Conservation (phyloP, 2,888 invertebrate species). For the Ametastegia equiseti region DNA sequence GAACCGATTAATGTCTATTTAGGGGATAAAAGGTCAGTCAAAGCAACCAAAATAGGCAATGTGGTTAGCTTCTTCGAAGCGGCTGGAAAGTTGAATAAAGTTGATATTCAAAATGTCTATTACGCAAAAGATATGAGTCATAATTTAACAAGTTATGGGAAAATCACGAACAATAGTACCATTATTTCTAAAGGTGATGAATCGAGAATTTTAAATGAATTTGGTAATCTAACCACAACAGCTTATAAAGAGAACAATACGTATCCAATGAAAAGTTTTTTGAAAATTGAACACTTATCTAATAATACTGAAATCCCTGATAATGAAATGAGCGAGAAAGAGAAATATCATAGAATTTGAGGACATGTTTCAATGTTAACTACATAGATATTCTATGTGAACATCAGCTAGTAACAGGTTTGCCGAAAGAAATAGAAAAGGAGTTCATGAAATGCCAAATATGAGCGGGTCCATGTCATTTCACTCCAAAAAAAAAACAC, state of each 20-base stretch:
- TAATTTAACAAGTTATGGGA: conserved; percentile 24
- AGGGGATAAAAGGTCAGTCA: conserved; percentile 49
- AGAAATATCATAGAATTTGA: background rate
- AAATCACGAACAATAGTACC: conserved; percentile 47
- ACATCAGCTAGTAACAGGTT: background rate
- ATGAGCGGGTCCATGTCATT: no score
- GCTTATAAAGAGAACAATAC: background rate
- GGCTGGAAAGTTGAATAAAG: conserved; percentile 7
- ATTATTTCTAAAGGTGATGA: conserved; percentile 48
- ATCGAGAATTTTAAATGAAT: conserved; percentile 13
- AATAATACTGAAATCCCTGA: conserved; percentile 26
- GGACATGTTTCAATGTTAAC: background rate
- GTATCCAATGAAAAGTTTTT: background rate
- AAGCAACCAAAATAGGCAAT: conserved; percentile 53
- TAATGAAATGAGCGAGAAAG: conserved; percentile 32
- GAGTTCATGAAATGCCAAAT: no score
- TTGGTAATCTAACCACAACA: background rate
- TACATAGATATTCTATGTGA: background rate
- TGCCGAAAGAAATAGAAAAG: no score
- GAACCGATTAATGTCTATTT: conserved; percentile 49
- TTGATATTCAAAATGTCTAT: conserved; percentile 34
- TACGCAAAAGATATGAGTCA: background rate
- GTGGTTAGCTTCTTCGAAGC: conserved; percentile 40
- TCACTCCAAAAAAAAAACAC: no score
- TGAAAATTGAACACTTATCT: background rate